These are phyloP conservation scores for Thereva unica DNA, from an alignment of 2,888 invertebrate genomes.

Conservation along the genomic window DNA sequence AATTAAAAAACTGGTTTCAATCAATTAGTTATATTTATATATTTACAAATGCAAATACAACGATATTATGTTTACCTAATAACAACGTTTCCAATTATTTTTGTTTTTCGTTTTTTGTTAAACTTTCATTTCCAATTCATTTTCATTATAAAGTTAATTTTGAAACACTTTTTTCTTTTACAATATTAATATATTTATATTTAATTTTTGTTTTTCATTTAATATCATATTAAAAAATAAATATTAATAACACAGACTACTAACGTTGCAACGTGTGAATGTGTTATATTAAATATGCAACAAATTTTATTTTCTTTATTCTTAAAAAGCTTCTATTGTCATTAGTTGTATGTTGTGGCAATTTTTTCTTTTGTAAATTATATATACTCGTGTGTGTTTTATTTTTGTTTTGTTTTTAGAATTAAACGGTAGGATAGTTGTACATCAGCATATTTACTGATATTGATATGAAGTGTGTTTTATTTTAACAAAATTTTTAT, in stretches of 20 bases:
- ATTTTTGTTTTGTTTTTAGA: slow-evolving; percentile 13
- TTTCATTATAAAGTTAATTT: not conserved
- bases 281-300: no score
- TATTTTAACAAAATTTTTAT: not conserved
- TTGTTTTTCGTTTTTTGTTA: no score
- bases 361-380: not conserved
- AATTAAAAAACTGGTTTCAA: slow-evolving; percentile 1
- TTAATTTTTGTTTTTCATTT: no score
- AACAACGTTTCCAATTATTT: slow-evolving; percentile 1
- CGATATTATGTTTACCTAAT: slow-evolving; percentile 8
- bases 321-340: no score
- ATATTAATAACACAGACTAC: no score
- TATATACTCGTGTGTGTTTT: slow-evolving; percentile 6
- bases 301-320: no score
- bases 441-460: slow-evolving; percentile 3
- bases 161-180: no score
- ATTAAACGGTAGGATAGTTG: not conserved
- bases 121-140: not conserved
- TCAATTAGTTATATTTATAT: slow-evolving; percentile 28
- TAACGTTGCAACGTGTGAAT: no score
- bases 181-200: no score
- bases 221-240: no score
- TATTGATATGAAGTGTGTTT: slow-evolving; percentile 18
- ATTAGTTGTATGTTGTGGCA: no score
- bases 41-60: slow-evolving; percentile 35